Evolutionary conservation across 2,888 invertebrate genomes (phyloP).

Genomic region (Apomyelois bistriatella): DNA sequence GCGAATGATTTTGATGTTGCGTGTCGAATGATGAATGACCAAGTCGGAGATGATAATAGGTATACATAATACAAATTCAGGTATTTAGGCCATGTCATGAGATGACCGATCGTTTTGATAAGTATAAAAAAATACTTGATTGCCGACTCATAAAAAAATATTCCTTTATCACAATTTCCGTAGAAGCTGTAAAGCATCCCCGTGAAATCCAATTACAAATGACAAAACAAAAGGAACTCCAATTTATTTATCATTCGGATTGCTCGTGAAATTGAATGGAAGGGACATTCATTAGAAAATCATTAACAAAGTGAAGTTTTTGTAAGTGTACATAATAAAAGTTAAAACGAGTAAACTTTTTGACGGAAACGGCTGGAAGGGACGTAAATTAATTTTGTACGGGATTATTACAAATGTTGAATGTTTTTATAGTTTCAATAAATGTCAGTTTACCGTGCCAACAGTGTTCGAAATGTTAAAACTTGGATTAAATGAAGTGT

Average conservation of each 20-base stretch:
- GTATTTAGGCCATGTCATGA: no score
- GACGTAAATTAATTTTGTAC: slow-evolving; percentile 21
- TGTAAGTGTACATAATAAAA: slow-evolving; percentile 22
- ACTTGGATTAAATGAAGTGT: background rate
- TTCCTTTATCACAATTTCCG: background rate
- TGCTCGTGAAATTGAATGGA: slow-evolving; percentile 7
- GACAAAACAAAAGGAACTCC: slow-evolving; percentile 8
- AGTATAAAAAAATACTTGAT: no score
- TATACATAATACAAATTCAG: no score
- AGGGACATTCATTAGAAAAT: slow-evolving; percentile 10
- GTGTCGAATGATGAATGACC: no score
- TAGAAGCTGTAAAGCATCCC: background rate
- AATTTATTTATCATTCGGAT: slow-evolving; percentile 11
- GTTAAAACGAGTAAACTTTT: slow-evolving; percentile 20
- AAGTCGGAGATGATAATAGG: no score
- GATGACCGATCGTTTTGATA: no score
- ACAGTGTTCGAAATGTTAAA: background rate
- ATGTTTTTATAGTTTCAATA: slow-evolving; percentile 17
- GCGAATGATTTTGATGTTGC: no score
- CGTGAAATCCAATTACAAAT: slow-evolving; percentile 12
- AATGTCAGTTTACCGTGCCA: background rate
- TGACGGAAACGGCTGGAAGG: slow-evolving; percentile 14
- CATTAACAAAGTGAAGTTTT: slow-evolving; percentile 3
- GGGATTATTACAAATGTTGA: slow-evolving; percentile 17
- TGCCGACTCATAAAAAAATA: background rate